Evolutionary conservation across 2,797 vertebrate genomes (phyloP).

Genomic region (Dicrostonyx torquatus): DNA sequence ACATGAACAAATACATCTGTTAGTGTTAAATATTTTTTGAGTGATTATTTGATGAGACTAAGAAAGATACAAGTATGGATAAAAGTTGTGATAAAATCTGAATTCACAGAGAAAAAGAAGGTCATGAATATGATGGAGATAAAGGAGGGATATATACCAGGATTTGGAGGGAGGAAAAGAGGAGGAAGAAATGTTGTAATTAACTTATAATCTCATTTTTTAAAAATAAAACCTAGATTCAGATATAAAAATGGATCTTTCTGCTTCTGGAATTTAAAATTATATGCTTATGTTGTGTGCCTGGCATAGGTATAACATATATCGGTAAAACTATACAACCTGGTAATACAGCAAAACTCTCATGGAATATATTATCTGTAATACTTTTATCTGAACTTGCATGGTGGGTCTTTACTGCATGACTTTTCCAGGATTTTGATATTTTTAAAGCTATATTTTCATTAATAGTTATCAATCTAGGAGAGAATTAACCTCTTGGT

Average conservation of each 20-base stretch:
- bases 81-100: conserved; percentile 13
- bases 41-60: not conserved
- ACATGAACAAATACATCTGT: not conserved
- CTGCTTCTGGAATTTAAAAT: not conserved
- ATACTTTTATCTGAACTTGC: not conserved
- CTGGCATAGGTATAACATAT: not conserved
- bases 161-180: not conserved
- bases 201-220: not conserved
- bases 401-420: not conserved
- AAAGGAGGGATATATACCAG: not conserved
- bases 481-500: not conserved
- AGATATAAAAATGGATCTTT: conserved; percentile 7
- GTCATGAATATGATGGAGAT: not conserved
- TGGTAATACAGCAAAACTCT: not conserved
- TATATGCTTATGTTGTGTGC: not conserved
- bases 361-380: not conserved
- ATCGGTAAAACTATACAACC: not conserved
- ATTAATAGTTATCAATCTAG: not conserved
- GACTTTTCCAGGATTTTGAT: not conserved
- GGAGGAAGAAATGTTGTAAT: not conserved
- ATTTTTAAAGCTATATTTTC: not conserved
- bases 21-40: not conserved
- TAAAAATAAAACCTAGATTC: not conserved
- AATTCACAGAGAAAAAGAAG: not conserved
- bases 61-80: not conserved